Base-by-base conservation (phyloP, 2,888 invertebrate species). In the Eupithecia exiguata region DNA sequence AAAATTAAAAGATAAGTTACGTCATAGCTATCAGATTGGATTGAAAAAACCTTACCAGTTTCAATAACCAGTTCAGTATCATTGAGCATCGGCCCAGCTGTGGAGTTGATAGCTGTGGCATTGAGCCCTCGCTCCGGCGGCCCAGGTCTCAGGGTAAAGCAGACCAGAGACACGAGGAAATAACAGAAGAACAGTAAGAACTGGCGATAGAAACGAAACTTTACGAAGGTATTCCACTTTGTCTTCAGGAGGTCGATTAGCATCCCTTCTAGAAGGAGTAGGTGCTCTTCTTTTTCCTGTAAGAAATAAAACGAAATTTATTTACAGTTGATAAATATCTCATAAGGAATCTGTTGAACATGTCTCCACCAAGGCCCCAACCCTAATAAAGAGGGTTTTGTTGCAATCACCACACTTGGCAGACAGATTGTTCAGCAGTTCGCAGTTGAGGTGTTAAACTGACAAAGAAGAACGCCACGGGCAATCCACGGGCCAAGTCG, bases 151-250 rank as follows among this genome's bases (percentile, higher is more conserved):
- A 98, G 92, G 2, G 97, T 97, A 85, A 99, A 99, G 82, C 98
- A 98, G 10, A 97, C 95, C 77, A 98, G 91, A 5, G 99, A 98
- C 67, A 98, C 95, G 40, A 98, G 87, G 88, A 99, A 99, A 91
- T 99, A 99, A 76, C 97, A 96, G 16, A 97, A 96, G 90, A 99
- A 99, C 71, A 98, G 95, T 77, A 97, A 96, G 89, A 99, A 99
- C 87, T 99, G 98, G 7, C 97, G 95, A 89, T 99, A 99, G 91
- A 99, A 99, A 76, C 99, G 98, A 78, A 97, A 97, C 91, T 98
- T 98, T 2, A 98, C 98, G 89, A 99, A 99, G 0, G 99, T 97
- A 84, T 99, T 98, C 99, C 99, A 99, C 94, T 99, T 99, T 5
- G 99, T 98, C 87, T 98, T 97, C 16, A 99, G 92, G 21, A 99